phyloP scores from a whole-genome alignment of 2,797 vertebrate species.

The Linurgus olivaceus region DNA sequence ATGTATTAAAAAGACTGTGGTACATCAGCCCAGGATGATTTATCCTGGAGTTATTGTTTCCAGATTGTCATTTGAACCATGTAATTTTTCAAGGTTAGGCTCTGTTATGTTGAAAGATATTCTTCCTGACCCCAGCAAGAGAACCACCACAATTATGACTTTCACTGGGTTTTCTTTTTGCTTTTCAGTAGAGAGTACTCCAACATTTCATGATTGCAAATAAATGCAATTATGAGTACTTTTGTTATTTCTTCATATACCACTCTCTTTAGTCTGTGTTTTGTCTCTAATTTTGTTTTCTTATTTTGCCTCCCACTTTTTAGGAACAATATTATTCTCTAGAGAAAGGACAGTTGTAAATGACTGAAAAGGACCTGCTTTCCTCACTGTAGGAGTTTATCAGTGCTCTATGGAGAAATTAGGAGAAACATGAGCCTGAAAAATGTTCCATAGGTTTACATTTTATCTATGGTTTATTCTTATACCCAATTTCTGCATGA shows the following conservation, averaged over 20 bases:
- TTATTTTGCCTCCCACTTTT: not conserved
- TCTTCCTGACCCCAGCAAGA: not conserved
- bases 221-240: not conserved
- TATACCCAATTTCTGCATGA: not conserved
- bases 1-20: not conserved
- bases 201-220: not conserved
- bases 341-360: not conserved
- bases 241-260: not conserved
- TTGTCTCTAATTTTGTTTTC: slow-evolving; percentile 4
- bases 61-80: not conserved
- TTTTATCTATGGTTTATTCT: not conserved
- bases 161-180: not conserved
- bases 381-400: not conserved
- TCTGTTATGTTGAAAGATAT: not conserved
- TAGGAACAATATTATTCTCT: not conserved
- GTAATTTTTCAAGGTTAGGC: not conserved
- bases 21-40: not conserved
- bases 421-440: not conserved
- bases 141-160: not conserved
- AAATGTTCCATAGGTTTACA: not conserved
- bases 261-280: slow-evolving; percentile 5
- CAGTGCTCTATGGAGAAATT: not conserved
- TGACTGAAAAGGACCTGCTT: not conserved
- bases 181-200: not conserved
- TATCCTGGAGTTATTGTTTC: not conserved